Percentiles rank a stretch among this genome's conserved stretches.
These are phyloP conservation scores for Fulica atra DNA, from an alignment of 2,113 vertebrate genomes.

Conservation along the genomic window DNA sequence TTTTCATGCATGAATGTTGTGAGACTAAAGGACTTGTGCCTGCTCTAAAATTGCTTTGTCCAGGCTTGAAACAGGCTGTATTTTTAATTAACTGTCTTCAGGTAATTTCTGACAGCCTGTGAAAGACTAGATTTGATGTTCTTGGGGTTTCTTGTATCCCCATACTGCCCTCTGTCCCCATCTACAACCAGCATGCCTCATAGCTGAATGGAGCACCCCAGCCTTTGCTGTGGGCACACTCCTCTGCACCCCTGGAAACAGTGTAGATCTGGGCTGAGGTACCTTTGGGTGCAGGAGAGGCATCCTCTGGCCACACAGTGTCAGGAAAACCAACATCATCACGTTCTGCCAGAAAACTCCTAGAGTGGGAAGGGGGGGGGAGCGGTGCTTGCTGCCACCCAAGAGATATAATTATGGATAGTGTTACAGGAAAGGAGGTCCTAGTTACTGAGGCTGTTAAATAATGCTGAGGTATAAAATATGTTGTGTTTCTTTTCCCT, in stretches of 20 bases:
- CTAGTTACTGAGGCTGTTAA: not conserved
- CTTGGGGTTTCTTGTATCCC: not conserved
- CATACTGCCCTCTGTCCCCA: accelerated
- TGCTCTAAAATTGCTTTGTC: not conserved
- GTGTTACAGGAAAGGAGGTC: slow-evolving; percentile 38
- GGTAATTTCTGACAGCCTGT: not conserved
- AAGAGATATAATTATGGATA: not conserved
- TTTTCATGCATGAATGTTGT: not conserved
- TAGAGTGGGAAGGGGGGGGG: not conserved
- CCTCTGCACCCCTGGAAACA: no score
- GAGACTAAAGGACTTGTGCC: not conserved
- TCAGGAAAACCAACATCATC: not conserved
- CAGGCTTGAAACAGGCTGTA: not conserved
- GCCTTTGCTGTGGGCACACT: accelerated
- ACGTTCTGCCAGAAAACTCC: not conserved
- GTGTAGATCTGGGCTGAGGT: not conserved
- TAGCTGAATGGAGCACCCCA: accelerated
- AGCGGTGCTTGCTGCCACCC: not conserved
- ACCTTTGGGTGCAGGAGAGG: not conserved
- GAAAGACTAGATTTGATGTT: not conserved
- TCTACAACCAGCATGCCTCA: not conserved
- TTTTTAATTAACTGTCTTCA: not conserved
- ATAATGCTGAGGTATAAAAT: slow-evolving; percentile 43
- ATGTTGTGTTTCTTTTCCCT: slow-evolving; percentile 61
- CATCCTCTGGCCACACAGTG: not conserved